Evolutionary conservation across 2,888 invertebrate genomes (phyloP).

Genomic region (Sesia apiformis): DNA sequence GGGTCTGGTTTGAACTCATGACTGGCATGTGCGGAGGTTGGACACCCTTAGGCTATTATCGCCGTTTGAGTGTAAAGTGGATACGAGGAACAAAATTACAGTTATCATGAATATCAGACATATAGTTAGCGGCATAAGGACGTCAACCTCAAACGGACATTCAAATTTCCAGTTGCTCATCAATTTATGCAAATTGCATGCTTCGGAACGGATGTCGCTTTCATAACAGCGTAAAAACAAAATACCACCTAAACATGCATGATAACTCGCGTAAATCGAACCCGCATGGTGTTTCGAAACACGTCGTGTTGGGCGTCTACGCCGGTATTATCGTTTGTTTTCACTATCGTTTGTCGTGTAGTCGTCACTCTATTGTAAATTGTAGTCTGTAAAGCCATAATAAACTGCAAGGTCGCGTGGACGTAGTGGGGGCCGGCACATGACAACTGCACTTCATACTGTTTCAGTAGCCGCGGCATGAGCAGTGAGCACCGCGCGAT

Average conservation of each 20-base stretch:
- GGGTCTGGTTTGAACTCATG: too few relatives aligned
- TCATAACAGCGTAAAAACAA: too few relatives aligned
- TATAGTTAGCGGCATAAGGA: neutral
- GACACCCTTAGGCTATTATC: too few relatives aligned
- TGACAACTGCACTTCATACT: constrained; percentile 34
- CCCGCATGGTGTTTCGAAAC: constrained; percentile 53
- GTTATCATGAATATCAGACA: neutral
- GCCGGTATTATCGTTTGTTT: constrained; percentile 48
- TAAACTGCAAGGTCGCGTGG: constrained; percentile 62
- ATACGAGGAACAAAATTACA: too few relatives aligned
- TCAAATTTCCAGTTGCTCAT: constrained; percentile 14
- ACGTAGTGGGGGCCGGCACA: constrained; percentile 47
- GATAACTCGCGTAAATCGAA: constrained; percentile 4
- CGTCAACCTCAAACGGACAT: neutral
- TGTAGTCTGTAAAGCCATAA: constrained; percentile 67
- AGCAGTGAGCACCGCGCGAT: neutral
- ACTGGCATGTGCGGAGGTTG: too few relatives aligned
- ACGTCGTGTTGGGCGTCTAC: constrained; percentile 35
- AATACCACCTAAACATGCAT: neutral
- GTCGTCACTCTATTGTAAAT: constrained; percentile 69
- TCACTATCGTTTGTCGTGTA: constrained; percentile 59
- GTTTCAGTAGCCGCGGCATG: constrained; percentile 36
- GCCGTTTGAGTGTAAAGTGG: too few relatives aligned
- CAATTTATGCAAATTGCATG: constrained; percentile 35
- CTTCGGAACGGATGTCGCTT: neutral